A percentile compares a stretch with the other conserved stretches of the same genome.
Evolutionary conservation across 2,797 vertebrate species (phyloP).

Genomic region (Chelonia mydas): DNA sequence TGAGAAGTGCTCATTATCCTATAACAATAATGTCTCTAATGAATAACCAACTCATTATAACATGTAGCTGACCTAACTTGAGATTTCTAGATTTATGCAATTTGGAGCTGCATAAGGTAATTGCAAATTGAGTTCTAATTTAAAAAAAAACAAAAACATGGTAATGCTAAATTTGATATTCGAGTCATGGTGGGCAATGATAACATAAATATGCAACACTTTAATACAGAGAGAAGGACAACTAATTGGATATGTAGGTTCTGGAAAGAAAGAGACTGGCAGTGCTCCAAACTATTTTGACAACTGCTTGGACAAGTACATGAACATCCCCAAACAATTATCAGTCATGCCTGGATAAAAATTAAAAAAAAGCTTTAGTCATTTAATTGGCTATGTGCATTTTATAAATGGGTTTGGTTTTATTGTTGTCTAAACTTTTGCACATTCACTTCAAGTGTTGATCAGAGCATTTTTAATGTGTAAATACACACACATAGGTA

Average conservation of each 20-base stretch:
- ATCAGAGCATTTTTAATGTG: background rate
- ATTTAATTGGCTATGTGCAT: background rate
- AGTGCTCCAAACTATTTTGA: background rate
- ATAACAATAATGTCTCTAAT: background rate
- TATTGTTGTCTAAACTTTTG: background rate
- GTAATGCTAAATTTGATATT: background rate
- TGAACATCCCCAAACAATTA: background rate
- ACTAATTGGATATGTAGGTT: background rate
- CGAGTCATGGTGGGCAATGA: background rate
- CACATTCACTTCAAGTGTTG: background rate
- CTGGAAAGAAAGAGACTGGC: conserved; percentile 14
- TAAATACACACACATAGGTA: background rate
- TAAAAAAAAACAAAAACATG: background rate
- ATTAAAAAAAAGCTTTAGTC: background rate
- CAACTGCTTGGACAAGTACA: conserved; percentile 1
- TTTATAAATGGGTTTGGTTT: background rate
- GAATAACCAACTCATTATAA: conserved; percentile 20
- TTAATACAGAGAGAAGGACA: background rate
- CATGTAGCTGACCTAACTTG: background rate
- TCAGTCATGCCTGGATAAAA: background rate
- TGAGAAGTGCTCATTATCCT: background rate
- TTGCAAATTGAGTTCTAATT: conserved; percentile 1
- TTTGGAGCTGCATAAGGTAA: background rate
- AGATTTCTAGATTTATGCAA: conserved; percentile 1
- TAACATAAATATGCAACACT: background rate